Evolutionary conservation across 1,140 invertebrate genomes (phyloP).

Genomic region (Sweltsa coloradensis): DNA sequence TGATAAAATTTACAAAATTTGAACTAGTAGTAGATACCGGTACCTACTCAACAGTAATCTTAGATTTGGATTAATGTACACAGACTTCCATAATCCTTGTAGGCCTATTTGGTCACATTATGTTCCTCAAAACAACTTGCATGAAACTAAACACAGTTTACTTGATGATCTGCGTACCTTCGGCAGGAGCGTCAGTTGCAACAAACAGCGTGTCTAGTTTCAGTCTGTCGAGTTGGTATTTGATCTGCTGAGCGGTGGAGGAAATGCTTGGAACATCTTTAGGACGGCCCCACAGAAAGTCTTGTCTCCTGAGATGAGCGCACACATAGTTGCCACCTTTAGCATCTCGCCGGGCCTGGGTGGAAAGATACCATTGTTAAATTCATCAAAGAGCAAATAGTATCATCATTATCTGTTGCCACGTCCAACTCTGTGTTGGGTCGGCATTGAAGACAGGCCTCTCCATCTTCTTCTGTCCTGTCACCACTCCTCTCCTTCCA

Average conservation of each 20-base stretch:
- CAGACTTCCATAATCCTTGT: not conserved
- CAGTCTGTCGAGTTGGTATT: conserved; percentile 39
- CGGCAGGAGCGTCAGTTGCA: conserved; percentile 59
- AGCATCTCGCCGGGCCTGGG: too few relatives aligned
- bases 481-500: too few relatives aligned
- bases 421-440: too few relatives aligned
- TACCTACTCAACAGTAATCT: too few relatives aligned
- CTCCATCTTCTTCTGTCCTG: too few relatives aligned
- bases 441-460: too few relatives aligned
- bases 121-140: not conserved
- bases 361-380: too few relatives aligned
- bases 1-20: too few relatives aligned
- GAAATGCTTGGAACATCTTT: conserved; percentile 58
- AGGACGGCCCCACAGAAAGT: conserved; percentile 59
- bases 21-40: too few relatives aligned
- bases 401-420: too few relatives aligned
- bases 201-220: conserved; percentile 59
- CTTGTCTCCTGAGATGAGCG: conserved; percentile 71
- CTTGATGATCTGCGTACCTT: conserved; percentile 26
- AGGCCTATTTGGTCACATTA: not conserved
- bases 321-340: conserved; percentile 64
- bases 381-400: too few relatives aligned
- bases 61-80: conserved; percentile 5
- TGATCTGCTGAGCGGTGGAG: conserved; percentile 57
- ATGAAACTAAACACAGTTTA: conserved; percentile 4